Evolutionary conservation across 2,113 vertebrate genomes (phyloP), one percentile per base, ranked within the genome.

Genomic region (Spilogale gracilis): DNA sequence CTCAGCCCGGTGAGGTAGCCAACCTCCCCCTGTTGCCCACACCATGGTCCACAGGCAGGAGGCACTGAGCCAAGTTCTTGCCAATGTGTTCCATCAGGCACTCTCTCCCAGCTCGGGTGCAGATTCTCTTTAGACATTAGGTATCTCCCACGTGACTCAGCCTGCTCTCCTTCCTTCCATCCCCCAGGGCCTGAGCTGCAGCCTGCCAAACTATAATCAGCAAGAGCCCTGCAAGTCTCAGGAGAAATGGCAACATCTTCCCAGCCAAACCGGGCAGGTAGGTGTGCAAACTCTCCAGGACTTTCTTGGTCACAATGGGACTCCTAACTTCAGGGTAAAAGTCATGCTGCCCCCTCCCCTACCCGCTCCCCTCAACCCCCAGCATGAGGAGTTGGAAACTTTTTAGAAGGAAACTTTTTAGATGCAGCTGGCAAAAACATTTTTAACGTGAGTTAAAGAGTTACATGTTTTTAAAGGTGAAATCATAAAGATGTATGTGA

Each of bases 111-210:
- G 86, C 32, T 61, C 80, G 45, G 32, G 23, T 12, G 4, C 48
- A 43, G 56, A 45, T 56, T 56, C n/a, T 48, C 58, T 3, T 1
- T n/a, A 27, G 17, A 30, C 38, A 0, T 0, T 10, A 43, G 21
- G 52, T n/a, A 1, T 81, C n/a, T 45, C 48, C 43, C 27, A 5
- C 6, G 0, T 25, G 63, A 89, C 86, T 89, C 83, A 90, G 60
- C 1, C 0, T 16, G 9, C 21, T 87, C 27, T 80, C 45, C 3
- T 54, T 85, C 60, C 43, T 25, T 50, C 45, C n/a, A 13, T 86
- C 73, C 83, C 11, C 21, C 88, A 95, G 94, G 88, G 87, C 61
- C 69, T 91, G 76, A 73, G 54, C 84, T 90, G 16, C 25, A 95
- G 87, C 56, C 92, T 74, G 63, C 83, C 10, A 4, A 3, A 7